A percentile compares a stretch with the other conserved stretches of the same genome.
These are phyloP conservation scores for Eulemur albifrons DNA, from an alignment of 2,797 vertebrate species.

Conservation along the genomic window DNA sequence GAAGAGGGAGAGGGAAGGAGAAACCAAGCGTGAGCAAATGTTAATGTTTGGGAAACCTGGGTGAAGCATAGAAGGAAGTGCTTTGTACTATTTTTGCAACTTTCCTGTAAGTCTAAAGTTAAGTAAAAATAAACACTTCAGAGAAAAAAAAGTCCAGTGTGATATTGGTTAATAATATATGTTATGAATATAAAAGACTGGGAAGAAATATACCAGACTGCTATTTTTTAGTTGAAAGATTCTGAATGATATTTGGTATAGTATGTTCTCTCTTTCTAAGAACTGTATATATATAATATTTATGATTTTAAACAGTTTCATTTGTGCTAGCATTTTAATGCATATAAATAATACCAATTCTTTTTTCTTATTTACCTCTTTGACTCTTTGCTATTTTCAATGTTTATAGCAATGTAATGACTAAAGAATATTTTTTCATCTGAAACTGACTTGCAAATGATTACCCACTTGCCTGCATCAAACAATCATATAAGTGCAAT, in stretches of 20 bases:
- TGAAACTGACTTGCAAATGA: conserved; percentile 40
- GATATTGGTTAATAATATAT: not conserved
- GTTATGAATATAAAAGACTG: not conserved
- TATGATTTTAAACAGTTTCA: not conserved
- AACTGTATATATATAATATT: not conserved
- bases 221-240: conserved; percentile 7
- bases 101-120: not conserved
- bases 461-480: not conserved
- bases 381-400: not conserved
- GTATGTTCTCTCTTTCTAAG: not conserved
- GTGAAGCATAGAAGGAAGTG: not conserved
- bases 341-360: not conserved
- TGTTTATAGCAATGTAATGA: not conserved
- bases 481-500: not conserved
- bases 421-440: not conserved
- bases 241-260: not conserved
- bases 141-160: not conserved
- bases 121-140: not conserved
- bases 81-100: not conserved
- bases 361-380: not conserved
- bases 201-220: not conserved
- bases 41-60: not conserved
- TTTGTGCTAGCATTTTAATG: not conserved
- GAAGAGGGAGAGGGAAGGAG: not conserved
- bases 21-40: not conserved